Evolutionary conservation across 1,140 invertebrate species (phyloP), one percentile per base, ranked within the genome.

Genomic region (Tetragnatha versicolor): DNA sequence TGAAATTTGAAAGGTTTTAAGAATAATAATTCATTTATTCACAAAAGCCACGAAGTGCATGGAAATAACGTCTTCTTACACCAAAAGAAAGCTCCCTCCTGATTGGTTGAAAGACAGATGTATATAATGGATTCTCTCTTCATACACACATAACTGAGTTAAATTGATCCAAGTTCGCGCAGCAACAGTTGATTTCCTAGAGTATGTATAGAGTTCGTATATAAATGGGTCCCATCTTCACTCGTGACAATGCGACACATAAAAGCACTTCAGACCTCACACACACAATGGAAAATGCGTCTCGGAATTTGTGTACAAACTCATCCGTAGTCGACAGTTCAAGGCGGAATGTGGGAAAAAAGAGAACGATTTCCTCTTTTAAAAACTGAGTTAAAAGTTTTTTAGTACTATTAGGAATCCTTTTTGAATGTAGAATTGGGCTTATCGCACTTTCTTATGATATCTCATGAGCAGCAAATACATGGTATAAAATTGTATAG

Each of bases 1-100:
- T 53, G 60, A 60, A 77, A 77, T 77, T 66, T 53, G 73, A 77
- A 77, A 77, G 66, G 73, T 60, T 77, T n/a, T 77, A 77, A 65
- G 60, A 77, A 65, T 77, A 77, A 25, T 63, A 49, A 75, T 75
- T 75, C 47, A 63, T 75, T 65, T 77, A 77, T 77, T 60, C 73
- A 77, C 73, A 77, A 65, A n/a, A 77, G 42, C 73, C 70, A 77
- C 73, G 49, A 39, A 39, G 47, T 65, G 60, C 35, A 49, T 51
- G 45, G 47, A 55, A 75, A 75, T 63, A 45, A 51, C 58, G 37
- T 51, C 10, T 63, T 53, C 25, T 12, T 27, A 39, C 37, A 58
- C 45, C 35, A 27, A 58, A 12, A 17, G 33, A 39, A 75, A 75
- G 58, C 72, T 63, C 72, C 58, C 45, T 42, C 33, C 25, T 33